Base-by-base conservation (phyloP, 2,797 vertebrate genomes). In the Rallus crepitans region DNA sequence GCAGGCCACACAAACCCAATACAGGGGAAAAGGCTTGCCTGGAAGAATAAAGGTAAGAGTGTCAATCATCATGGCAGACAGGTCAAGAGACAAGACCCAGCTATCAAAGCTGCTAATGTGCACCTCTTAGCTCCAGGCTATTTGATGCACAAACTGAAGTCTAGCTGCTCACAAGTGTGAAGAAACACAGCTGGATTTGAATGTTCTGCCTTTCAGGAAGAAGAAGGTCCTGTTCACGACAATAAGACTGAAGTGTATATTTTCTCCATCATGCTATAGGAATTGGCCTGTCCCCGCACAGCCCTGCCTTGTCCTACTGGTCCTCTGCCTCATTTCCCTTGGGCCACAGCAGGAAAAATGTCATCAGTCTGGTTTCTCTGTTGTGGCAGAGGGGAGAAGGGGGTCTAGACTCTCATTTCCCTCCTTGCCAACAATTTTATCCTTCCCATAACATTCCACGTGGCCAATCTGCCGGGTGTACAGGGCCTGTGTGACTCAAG, bases 381-480 rank as follows among this genome's bases (percentile, higher is more conserved):
- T 37, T 71, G 63, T 72, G 68, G 47, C 45, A 82, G 33, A 50
- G 16, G 7, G 31, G 25, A 82, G 39, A 24, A 85, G 40, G 17
- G 50, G 28, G 13, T 61, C 40, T 79, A 61, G 88, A 37, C 2
- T 6, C 40, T 66, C 14, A 11, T 66, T 45, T 89, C 7, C 3
- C 18, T 72, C 20, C 50, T 89, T 12, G 25, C 28, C 3, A 1
- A 39, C 70, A 59, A 23, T 91, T 87, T 80, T 42, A 72, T 59
- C 11, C 11, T 55, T 82, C 16, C 48, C n/a, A 23, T 65, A 47
- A 87, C 79, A 65, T 69, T 84, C n/a, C 27, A 7, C 0, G 0
- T 40, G 39, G 10, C 16, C 0, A 0, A 39, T 86, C 14, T 40
- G 9, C 48, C 2, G 9, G 19, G 15, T 30, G 12, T 50, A 15